A percentile compares a stretch with the other conserved stretches of the same genome.
These are phyloP conservation scores for Pygoscelis antarcticus DNA, from an alignment of 2,113 vertebrate species.

Conservation along the genomic window DNA sequence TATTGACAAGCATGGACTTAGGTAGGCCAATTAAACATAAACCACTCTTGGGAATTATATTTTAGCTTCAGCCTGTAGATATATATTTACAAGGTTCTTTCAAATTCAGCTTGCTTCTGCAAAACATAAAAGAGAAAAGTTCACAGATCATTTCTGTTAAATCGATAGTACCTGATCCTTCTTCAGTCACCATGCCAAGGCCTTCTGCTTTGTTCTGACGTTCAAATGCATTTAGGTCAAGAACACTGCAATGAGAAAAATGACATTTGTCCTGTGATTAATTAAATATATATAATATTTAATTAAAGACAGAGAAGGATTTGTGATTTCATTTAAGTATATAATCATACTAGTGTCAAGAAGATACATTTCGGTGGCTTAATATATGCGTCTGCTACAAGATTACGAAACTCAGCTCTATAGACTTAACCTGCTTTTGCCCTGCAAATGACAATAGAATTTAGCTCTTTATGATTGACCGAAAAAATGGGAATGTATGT, in stretches of 20 bases:
- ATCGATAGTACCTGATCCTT: slow-evolving; percentile 89
- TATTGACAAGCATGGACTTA: neutral
- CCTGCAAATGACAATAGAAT: neutral
- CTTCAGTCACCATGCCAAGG: slow-evolving; percentile 96
- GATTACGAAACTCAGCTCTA: neutral
- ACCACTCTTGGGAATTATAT: neutral
- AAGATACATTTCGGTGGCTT: neutral
- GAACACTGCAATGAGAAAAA: slow-evolving; percentile 79
- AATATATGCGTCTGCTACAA: neutral
- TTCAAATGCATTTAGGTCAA: slow-evolving; percentile 96
- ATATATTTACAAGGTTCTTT: neutral
- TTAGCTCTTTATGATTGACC: neutral
- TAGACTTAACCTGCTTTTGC: neutral
- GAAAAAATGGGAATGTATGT: neutral
- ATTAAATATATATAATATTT: neutral
- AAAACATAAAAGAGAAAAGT: neutral
- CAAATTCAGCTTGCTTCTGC: neutral
- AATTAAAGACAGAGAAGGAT: neutral
- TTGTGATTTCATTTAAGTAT: neutral
- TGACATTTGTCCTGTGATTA: neutral
- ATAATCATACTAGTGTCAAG: neutral
- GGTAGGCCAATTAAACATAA: neutral
- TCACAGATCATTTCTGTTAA: neutral
- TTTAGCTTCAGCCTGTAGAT: neutral
- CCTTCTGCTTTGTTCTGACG: slow-evolving; percentile 97